Conservation (phyloP, 1,140 invertebrate genomes). For the Semibalanus balanoides region DNA sequence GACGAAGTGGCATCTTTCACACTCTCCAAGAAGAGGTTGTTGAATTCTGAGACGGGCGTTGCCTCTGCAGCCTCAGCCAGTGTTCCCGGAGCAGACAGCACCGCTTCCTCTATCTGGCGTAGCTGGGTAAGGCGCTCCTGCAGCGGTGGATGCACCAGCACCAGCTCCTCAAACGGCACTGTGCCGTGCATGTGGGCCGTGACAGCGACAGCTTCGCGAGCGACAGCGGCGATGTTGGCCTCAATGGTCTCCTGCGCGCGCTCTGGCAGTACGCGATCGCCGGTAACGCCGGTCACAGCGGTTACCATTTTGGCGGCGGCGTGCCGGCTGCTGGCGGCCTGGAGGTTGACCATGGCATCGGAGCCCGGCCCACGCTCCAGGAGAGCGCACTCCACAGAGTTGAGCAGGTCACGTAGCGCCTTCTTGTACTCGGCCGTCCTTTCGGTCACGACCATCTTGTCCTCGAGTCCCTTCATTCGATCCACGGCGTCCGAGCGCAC, state of each 20-base stretch:
- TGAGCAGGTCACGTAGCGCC: neutral
- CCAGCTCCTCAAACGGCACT: neutral
- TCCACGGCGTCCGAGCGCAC: neutral
- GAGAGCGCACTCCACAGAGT: neutral
- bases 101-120: neutral
- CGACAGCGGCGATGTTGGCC: neutral
- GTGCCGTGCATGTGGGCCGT: neutral
- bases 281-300: neutral
- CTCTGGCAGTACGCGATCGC: neutral
- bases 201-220: neutral
- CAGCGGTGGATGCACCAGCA: neutral
- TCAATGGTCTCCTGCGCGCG: neutral
- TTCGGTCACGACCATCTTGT: neutral
- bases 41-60: neutral
- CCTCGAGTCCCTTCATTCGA: neutral
- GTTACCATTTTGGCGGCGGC: neutral
- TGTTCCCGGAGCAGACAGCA: neutral
- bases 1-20: neutral
- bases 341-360: neutral
- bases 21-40: neutral
- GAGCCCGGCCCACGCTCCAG: neutral
- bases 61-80: neutral
- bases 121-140: neutral
- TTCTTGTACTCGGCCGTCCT: neutral
- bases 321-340: neutral